phyloP scores from a whole-genome alignment of 1,140 invertebrate genomes.

The Lepidurus apus region DNA sequence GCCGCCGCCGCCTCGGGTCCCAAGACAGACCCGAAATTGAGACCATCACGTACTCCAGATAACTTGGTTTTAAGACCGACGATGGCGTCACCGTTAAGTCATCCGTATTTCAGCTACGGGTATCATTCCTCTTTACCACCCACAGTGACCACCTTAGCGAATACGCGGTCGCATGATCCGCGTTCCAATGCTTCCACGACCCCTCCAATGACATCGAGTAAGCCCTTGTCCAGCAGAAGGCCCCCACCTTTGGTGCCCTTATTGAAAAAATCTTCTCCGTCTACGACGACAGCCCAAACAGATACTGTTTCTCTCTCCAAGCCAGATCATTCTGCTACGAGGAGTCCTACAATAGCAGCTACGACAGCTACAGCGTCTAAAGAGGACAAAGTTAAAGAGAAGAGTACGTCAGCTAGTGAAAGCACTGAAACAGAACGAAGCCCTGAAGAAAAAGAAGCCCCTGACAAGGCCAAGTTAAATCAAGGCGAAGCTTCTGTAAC shows the following conservation, averaged over 20 bases:
- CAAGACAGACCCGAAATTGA: neutral
- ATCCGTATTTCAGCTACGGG: neutral
- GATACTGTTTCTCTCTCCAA: neutral
- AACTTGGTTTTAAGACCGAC: neutral
- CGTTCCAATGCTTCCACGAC: neutral
- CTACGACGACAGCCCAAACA: neutral
- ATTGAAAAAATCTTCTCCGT: neutral
- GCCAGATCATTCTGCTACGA: neutral
- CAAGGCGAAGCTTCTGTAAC: neutral
- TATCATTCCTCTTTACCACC: constrained; percentile 33
- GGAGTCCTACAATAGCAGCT: neutral
- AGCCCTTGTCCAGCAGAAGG: neutral
- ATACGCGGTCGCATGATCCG: neutral
- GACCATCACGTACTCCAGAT: neutral
- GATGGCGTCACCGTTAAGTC: neutral
- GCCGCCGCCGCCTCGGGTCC: neutral
- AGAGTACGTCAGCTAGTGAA: neutral
- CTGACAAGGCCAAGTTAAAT: neutral
- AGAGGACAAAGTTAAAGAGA: neutral
- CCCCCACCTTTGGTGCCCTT: neutral
- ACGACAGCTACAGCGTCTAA: neutral
- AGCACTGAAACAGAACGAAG: neutral
- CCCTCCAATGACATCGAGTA: neutral
- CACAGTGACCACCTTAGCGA: constrained; percentile 24
- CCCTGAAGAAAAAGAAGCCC: neutral